Evolutionary conservation across 2,888 invertebrate species (phyloP).

Genomic region (Lymantria dispar): DNA sequence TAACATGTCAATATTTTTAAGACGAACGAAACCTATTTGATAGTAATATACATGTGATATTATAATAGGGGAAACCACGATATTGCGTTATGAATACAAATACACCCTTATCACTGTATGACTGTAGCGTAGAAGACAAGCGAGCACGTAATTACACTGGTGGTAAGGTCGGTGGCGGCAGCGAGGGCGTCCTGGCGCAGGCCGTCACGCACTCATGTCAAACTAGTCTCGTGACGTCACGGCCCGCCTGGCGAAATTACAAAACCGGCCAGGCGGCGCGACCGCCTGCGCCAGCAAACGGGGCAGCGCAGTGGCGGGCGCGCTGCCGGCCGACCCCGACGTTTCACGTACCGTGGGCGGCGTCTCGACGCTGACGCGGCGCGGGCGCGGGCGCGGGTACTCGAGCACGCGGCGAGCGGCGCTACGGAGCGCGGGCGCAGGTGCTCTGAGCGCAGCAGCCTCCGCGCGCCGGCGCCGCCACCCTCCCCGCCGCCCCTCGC

Average conservation of each 20-base stretch:
- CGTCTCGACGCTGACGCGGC: conserved; percentile 71
- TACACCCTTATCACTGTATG: conserved; percentile 34
- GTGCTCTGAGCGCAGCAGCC: conserved; percentile 87
- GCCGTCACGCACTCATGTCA: conserved; percentile 76
- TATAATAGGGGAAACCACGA: conserved; percentile 14
- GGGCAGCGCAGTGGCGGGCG: conserved; percentile 74
- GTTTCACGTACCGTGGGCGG: conserved; percentile 74
- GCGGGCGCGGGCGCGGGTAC: conserved; percentile 71
- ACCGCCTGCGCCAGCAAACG: conserved; percentile 59
- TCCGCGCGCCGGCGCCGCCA: conserved; percentile 83
- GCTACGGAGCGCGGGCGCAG: conserved; percentile 85
- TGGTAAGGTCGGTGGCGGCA: conserved; percentile 69
- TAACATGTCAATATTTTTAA: not conserved
- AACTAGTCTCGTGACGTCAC: conserved; percentile 81
- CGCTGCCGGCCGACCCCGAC: conserved; percentile 79
- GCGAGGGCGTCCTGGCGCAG: conserved; percentile 71
- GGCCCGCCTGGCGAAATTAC: conserved; percentile 76
- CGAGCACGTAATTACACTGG: conserved; percentile 75
- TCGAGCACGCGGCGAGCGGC: conserved; percentile 79
- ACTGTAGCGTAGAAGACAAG: conserved; percentile 46
- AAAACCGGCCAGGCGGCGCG: conserved; percentile 76
- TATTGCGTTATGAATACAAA: conserved; percentile 9
- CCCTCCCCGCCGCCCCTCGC: conserved; percentile 75
- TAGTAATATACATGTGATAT: not conserved
- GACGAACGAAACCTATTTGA: not conserved